A percentile compares a stretch with the other conserved stretches of the same genome.
phyloP scores from a whole-genome alignment of 1,140 invertebrate species.

The Formica exsecta region DNA sequence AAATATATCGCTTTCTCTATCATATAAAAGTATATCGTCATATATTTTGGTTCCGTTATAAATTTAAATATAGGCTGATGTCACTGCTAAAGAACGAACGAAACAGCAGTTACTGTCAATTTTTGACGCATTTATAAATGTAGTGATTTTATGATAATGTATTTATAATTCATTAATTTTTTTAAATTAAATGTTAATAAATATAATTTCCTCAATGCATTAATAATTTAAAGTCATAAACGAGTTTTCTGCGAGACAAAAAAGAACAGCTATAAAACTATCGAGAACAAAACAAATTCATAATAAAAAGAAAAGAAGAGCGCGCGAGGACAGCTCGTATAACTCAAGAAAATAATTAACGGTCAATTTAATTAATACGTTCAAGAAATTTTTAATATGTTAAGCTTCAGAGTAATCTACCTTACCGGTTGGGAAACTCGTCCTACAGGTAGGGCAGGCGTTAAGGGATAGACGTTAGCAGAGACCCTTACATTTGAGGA shows the following conservation, averaged over 20 bases:
- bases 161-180: not conserved
- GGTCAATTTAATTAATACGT: conserved; percentile 80
- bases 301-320: conserved; percentile 34
- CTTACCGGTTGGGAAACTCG: conserved; percentile 81
- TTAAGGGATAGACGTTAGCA: conserved; percentile 55
- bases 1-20: not conserved
- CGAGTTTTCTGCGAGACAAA: not conserved
- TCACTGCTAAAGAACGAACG: not conserved
- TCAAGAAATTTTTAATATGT: conserved; percentile 74
- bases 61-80: conserved; percentile 25
- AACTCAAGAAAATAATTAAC: conserved; percentile 76
- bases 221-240: conserved; percentile 61
- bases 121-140: conserved; percentile 68
- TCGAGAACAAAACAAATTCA: conserved; percentile 14
- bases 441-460: conserved; percentile 29
- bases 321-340: conserved; percentile 56
- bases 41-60: not conserved
- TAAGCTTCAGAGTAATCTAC: conserved; percentile 79
- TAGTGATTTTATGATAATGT: not conserved
- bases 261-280: not conserved
- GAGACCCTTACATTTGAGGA: not conserved
- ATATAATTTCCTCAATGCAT: conserved; percentile 48
- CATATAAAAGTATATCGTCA: conserved; percentile 15
- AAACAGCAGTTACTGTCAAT: conserved; percentile 26
- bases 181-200: conserved; percentile 36